A percentile compares a stretch with the other conserved stretches of the same genome.
Conservation (phyloP, 2,797 vertebrate species). For the Tokudaia muenninki region DNA sequence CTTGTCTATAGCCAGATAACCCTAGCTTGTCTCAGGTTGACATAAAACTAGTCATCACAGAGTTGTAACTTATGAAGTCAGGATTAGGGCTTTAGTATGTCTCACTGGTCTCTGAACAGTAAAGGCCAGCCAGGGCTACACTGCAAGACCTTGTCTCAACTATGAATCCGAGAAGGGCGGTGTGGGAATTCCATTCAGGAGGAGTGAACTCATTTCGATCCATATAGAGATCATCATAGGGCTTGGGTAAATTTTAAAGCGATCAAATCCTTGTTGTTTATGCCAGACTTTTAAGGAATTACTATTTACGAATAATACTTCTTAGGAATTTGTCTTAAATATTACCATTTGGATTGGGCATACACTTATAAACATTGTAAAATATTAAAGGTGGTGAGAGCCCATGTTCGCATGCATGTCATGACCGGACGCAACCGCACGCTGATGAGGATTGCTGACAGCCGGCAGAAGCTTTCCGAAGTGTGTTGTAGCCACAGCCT, state of each 20-base stretch:
- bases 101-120: neutral
- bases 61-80: neutral
- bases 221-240: neutral
- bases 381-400: neutral
- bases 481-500: neutral
- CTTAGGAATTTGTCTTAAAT: slow-evolving; percentile 32
- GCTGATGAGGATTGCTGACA: neutral
- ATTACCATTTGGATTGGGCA: neutral
- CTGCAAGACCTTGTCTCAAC: neutral
- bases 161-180: neutral
- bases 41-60: neutral
- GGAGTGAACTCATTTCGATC: neutral
- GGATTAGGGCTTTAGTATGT: neutral
- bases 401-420: neutral
- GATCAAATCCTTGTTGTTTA: neutral
- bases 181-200: neutral
- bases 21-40: neutral
- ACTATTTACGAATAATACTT: neutral
- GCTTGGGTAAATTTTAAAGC: neutral
- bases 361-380: slow-evolving; percentile 8
- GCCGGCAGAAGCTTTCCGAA: neutral
- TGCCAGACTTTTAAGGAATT: neutral
- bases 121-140: neutral
- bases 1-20: neutral
- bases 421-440: neutral